Evolutionary conservation across 2,888 invertebrate genomes (phyloP).

Genomic region (Sinelater perroti): DNA sequence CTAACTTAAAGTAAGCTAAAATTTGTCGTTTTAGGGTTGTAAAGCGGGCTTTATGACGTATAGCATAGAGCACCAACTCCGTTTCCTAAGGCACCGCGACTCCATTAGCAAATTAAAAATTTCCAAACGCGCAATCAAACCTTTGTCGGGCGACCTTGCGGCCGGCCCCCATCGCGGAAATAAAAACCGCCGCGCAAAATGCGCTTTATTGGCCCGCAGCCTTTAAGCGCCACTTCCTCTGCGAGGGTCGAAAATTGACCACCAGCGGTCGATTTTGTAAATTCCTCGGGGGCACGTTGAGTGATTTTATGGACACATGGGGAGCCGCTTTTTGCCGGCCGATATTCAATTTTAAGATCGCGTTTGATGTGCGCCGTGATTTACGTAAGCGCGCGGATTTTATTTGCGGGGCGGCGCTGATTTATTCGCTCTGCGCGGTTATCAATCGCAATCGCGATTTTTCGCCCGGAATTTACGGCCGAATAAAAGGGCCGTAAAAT

Average conservation of each 20-base stretch:
- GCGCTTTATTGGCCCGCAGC: background rate
- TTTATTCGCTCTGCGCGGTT: too few relatives aligned
- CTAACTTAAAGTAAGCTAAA: too few relatives aligned
- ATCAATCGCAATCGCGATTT: too few relatives aligned
- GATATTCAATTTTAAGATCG: slow-evolving; percentile 40
- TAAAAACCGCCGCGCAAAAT: background rate
- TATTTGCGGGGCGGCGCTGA: slow-evolving; percentile 12
- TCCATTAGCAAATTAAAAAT: slow-evolving; percentile 30
- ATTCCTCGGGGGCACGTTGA: slow-evolving; percentile 39
- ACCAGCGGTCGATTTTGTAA: slow-evolving; percentile 37
- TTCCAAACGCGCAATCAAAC: background rate
- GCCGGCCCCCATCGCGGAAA: background rate
- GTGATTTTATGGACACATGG: slow-evolving; percentile 39
- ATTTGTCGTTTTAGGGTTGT: slow-evolving; percentile 13
- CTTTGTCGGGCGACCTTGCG: background rate
- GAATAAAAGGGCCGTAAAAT: slow-evolving; percentile 14
- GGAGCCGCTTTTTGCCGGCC: slow-evolving; percentile 33
- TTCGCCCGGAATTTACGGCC: slow-evolving; percentile 14
- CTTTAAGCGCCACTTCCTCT: slow-evolving; percentile 7
- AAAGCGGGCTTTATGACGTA: too few relatives aligned
- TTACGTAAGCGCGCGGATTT: slow-evolving; percentile 32
- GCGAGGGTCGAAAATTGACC: slow-evolving; percentile 39
- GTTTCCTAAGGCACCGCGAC: slow-evolving; percentile 11
- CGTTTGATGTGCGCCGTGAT: slow-evolving; percentile 37
- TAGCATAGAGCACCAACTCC: too few relatives aligned